Percentiles rank a stretch among this genome's conserved stretches.
Evolutionary conservation across 2,113 vertebrate genomes (phyloP).

Genomic region (Anguilla japonica): DNA sequence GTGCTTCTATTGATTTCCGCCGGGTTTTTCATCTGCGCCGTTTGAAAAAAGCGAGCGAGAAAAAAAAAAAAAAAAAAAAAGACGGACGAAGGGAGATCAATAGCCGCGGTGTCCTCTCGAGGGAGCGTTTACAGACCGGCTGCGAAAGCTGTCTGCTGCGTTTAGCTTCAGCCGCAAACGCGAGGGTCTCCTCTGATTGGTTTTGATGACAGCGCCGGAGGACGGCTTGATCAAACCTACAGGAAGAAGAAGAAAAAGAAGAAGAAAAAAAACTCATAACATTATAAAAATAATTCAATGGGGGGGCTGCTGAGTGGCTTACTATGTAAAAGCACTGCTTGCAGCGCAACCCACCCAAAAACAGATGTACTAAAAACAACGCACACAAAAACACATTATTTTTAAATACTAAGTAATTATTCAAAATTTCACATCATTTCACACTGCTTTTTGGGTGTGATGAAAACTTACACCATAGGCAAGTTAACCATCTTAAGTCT

Average conservation of each 20-base stretch:
- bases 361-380: too few relatives aligned
- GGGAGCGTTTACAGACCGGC: not conserved
- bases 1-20: not conserved
- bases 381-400: not conserved
- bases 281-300: not conserved
- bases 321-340: not conserved
- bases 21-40: not conserved
- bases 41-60: not conserved
- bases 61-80: not conserved
- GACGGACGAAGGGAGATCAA: not conserved
- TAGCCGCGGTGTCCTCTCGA: not conserved
- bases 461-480: not conserved
- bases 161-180: not conserved
- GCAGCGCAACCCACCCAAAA: not conserved
- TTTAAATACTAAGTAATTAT: not conserved
- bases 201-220: not conserved
- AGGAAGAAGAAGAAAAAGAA: not conserved
- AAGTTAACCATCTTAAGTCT: not conserved
- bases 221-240: not conserved
- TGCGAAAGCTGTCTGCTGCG: constrained; percentile 2
- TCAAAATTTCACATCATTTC: not conserved
- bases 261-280: too few relatives aligned
- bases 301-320: not conserved
- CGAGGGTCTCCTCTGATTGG: not conserved
- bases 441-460: not conserved